Evolutionary conservation across 2,888 invertebrate species (phyloP), one percentile per base, ranked within the genome.

Genomic region (Frankliniella intonsa): DNA sequence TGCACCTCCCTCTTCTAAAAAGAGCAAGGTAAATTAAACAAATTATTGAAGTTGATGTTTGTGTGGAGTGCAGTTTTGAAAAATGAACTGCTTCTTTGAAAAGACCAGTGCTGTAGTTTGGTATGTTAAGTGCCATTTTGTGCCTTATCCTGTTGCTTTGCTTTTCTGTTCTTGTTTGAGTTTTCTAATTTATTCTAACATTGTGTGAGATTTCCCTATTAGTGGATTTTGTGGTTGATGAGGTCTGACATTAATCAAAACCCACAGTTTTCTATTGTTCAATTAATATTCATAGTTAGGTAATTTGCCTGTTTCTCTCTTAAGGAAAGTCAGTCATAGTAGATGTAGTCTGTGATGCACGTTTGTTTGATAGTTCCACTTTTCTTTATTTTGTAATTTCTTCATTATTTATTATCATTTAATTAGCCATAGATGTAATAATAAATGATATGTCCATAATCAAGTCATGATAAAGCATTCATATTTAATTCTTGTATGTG

Each of bases 331-430:
- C 19, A 38, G 38, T 38, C 38, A 38, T 38, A 38, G 38, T 25
- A 76, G 69, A 11, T 76, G 22, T 76, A 76, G 69, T 22, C 69
- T 76, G 69, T 76, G 69, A 76, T 76, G 69, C 69, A 76, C 25
- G 69, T 22, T 22, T 25, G 25, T 76, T n/a, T 76, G 69, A 25
- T 22, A 1, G 22, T 76, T 10, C 69, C 69, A 76, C 19, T 55
- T 12, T 19, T 19, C 9, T 76, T 25, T 22, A 76, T 76, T 76
- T 25, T 25, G 12, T 25, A n/a, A 25, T 76, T 76, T 22, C 25
- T 76, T 76, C 12, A 8, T 76, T 76, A 25, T 25, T 76, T 76
- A 76, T 76, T 8, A 76, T 22, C 25, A 25, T 76, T 10, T 76
- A 22, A 25, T 76, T 25, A 76, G 69, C 69, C 25, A 76, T n/a